These are phyloP conservation scores for Sebastes vulpes DNA, from an alignment of 2,797 vertebrate genomes.

Conservation along the genomic window DNA sequence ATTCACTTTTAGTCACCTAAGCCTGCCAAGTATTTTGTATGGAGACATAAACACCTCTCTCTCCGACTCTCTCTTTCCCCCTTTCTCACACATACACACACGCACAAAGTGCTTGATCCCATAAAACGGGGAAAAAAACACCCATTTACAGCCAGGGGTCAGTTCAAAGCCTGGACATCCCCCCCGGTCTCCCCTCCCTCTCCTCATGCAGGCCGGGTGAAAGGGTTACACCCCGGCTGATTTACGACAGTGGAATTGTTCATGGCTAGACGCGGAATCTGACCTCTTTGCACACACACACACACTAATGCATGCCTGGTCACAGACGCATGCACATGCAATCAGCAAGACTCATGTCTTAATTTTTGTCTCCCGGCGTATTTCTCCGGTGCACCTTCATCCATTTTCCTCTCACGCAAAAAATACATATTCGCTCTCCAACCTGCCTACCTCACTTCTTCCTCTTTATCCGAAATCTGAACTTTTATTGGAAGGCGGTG, in stretches of 20 bases:
- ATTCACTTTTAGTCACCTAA: conserved; percentile 69
- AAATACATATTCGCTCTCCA: not conserved
- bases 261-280: conserved; percentile 57
- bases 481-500: conserved; percentile 64
- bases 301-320: not conserved
- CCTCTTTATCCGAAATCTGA: conserved; percentile 66
- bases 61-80: not conserved
- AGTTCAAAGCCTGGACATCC: conserved; percentile 69
- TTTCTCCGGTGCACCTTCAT: conserved; percentile 17
- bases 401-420: conserved; percentile 20
- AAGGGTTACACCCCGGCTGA: conserved; percentile 64
- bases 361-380: conserved; percentile 3
- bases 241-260: conserved; percentile 70
- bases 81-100: conserved; percentile 27
- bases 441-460: conserved; percentile 44
- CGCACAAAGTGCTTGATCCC: conserved; percentile 38
- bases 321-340: conserved; percentile 19
- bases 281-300: conserved; percentile 45
- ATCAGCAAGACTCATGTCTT: conserved; percentile 7
- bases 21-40: conserved; percentile 69
- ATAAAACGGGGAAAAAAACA: conserved; percentile 47
- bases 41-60: conserved; percentile 70
- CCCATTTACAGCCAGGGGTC: conserved; percentile 76
- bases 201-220: conserved; percentile 44
- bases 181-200: not conserved